Conservation (phyloP, 2,797 vertebrate species). For the Poeciliopsis paucimaculata region DNA sequence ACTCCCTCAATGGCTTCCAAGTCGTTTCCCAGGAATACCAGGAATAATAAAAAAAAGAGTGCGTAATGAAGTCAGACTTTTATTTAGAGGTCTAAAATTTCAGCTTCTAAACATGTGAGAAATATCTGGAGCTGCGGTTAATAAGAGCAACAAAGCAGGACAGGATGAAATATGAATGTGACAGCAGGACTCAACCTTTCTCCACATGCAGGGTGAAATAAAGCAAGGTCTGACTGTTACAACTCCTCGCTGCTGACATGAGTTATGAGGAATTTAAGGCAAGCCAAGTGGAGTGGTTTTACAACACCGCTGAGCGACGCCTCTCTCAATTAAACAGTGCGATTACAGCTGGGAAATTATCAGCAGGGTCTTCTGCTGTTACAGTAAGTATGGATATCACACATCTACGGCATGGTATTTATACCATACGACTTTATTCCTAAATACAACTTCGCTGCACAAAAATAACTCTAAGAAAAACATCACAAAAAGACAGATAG, state of each 20-base stretch:
- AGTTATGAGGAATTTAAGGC: conserved; percentile 6
- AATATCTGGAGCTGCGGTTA: conserved; percentile 23
- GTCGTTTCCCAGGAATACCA: conserved; percentile 49
- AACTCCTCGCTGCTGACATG: background rate
- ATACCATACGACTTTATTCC: too few species aligned
- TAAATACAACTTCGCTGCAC: too few species aligned
- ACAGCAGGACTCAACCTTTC: conserved; percentile 4
- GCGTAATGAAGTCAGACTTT: conserved; percentile 33
- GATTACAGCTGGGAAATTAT: background rate
- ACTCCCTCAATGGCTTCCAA: conserved; percentile 41
- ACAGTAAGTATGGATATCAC: background rate
- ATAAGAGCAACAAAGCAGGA: conserved; percentile 7
- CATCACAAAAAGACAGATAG: too few species aligned
- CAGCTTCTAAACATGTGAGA: conserved; percentile 31
- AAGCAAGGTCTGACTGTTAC: background rate
- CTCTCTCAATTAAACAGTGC: background rate
- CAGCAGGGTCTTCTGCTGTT: background rate
- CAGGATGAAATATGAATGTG: conserved; percentile 22
- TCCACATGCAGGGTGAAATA: background rate
- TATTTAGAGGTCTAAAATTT: conserved; percentile 34
- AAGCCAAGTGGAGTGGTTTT: background rate
- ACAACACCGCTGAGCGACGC: background rate
- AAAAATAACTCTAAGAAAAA: too few species aligned
- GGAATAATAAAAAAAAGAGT: background rate
- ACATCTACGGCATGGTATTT: too few species aligned